Evolutionary conservation across 2,113 vertebrate species (phyloP).

Genomic region (Hemiprocne comata): DNA sequence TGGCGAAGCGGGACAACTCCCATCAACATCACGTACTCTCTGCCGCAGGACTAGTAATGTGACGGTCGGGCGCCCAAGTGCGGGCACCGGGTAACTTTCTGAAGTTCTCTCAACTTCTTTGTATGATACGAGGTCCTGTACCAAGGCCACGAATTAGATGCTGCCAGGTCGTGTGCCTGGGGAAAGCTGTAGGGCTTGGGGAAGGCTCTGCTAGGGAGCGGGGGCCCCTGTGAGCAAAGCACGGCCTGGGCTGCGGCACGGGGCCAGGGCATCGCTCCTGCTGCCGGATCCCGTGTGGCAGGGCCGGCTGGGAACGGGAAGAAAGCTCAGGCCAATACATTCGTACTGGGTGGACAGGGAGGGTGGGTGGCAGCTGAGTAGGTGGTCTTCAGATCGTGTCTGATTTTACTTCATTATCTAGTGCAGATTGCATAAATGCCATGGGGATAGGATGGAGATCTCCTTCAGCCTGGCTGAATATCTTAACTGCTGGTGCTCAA

Average conservation of each 20-base stretch:
- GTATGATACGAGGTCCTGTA: background rate
- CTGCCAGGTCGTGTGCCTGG: background rate
- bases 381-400: conserved; percentile 2
- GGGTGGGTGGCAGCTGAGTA: background rate
- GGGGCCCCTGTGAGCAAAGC: background rate
- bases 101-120: background rate
- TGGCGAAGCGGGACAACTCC: background rate
- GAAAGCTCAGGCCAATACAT: background rate
- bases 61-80: accelerated
- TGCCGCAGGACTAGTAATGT: accelerated
- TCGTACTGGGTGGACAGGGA: background rate
- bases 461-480: background rate
- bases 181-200: background rate
- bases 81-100: accelerated
- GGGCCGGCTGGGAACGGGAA: background rate
- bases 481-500: background rate
- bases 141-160: background rate
- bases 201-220: background rate
- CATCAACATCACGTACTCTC: accelerated
- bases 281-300: background rate
- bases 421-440: background rate
- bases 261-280: accelerated
- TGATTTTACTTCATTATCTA: conserved; percentile 28
- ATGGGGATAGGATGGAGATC: background rate
- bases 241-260: accelerated